Evolutionary conservation across 2,113 vertebrate species (phyloP).

Genomic region (Falcunculus frontatus): DNA sequence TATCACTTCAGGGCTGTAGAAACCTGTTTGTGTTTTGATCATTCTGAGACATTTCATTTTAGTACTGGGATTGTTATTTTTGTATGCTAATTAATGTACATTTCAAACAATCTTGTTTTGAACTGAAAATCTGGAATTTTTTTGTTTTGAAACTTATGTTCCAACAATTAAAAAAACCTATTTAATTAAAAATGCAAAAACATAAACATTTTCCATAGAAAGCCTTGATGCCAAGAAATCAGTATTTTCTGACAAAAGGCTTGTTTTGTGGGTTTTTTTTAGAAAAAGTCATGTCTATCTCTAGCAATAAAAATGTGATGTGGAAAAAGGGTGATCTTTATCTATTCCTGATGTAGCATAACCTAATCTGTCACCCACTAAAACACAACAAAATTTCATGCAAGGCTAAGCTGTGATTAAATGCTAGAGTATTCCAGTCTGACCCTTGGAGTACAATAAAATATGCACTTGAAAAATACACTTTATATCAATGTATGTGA

Average conservation of each 20-base stretch:
- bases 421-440: neutral
- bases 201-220: slow-evolving; percentile 18
- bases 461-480: neutral
- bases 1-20: slow-evolving; percentile 33
- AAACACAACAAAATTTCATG: neutral
- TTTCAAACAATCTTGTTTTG: slow-evolving; percentile 66
- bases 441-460: neutral
- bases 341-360: neutral
- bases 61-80: slow-evolving; percentile 51
- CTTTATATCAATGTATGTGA: neutral
- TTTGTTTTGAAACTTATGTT: slow-evolving; percentile 55
- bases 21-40: slow-evolving; percentile 63
- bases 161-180: slow-evolving; percentile 40
- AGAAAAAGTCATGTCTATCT: neutral
- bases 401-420: neutral
- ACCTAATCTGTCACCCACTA: neutral
- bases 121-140: slow-evolving; percentile 52
- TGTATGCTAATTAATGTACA: slow-evolving; percentile 61
- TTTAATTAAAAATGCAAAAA: slow-evolving; percentile 51
- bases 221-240: slow-evolving; percentile 39
- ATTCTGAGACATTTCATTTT: slow-evolving; percentile 57
- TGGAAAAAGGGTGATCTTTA: neutral
- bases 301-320: neutral
- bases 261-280: neutral
- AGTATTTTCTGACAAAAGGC: neutral